Percentiles rank a stretch among this genome's conserved stretches.
Conservation (phyloP, 2,113 vertebrate genomes). For the Scophthalmus maximus region DNA sequence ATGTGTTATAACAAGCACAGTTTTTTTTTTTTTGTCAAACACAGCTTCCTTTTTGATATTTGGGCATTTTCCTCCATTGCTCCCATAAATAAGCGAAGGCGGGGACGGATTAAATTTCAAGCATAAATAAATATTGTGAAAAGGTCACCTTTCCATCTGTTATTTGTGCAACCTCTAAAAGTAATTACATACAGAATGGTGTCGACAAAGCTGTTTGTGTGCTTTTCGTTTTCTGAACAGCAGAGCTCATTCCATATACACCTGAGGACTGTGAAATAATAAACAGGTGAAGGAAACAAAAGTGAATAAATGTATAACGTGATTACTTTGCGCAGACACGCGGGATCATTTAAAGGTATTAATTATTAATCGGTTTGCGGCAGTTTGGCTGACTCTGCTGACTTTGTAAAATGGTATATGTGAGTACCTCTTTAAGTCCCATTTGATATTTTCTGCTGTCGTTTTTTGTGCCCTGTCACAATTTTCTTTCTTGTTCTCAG, state of each 20-base stretch:
- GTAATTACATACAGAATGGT: slow-evolving; percentile 79
- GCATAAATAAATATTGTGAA: slow-evolving; percentile 81
- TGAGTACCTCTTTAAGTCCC: not conserved
- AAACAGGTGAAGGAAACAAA: slow-evolving; percentile 65
- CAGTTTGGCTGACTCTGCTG: slow-evolving; percentile 4
- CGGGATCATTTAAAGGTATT: slow-evolving; percentile 35
- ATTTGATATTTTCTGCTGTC: not conserved
- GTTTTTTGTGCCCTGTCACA: not conserved
- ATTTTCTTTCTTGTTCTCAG: not conserved
- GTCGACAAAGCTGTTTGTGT: slow-evolving; percentile 74
- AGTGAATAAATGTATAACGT: slow-evolving; percentile 41
- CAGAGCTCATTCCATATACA: slow-evolving; percentile 69
- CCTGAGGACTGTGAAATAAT: slow-evolving; percentile 55
- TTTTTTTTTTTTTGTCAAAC: slow-evolving; percentile 36
- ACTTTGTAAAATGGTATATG: not conserved
- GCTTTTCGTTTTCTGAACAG: slow-evolving; percentile 76
- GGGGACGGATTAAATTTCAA: slow-evolving; percentile 77
- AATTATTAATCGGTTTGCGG: slow-evolving; percentile 16
- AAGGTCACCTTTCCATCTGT: slow-evolving; percentile 83
- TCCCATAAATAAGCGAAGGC: slow-evolving; percentile 72
- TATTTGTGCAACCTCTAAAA: slow-evolving; percentile 83
- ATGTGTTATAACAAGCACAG: not conserved
- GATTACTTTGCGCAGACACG: slow-evolving; percentile 20
- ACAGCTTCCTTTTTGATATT: slow-evolving; percentile 60
- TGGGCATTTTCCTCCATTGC: slow-evolving; percentile 58